These are phyloP conservation scores for Nyctalus aviator DNA, from an alignment of 2,797 vertebrate species.

Conservation along the genomic window DNA sequence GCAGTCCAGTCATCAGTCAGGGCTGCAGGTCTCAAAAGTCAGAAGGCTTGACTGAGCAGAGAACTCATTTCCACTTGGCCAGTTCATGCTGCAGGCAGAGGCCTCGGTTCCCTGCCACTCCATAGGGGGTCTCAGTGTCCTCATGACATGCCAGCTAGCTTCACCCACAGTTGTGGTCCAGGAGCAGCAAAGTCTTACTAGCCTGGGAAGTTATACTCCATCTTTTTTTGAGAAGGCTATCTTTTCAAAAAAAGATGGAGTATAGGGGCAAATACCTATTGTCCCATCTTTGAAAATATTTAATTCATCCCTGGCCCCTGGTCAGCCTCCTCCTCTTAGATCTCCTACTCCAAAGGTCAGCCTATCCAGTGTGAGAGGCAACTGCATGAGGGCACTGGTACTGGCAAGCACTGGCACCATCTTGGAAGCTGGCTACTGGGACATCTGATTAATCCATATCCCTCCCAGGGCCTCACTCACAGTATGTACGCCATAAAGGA, in stretches of 20 bases:
- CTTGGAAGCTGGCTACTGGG: not conserved
- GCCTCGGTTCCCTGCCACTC: not conserved
- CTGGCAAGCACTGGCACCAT: not conserved
- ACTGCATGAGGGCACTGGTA: no score
- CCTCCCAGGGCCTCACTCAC: not conserved
- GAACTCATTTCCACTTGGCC: not conserved
- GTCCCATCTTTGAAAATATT: no score
- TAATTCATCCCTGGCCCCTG: no score
- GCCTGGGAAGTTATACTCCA: not conserved
- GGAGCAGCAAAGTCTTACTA: not conserved
- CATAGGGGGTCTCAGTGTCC: not conserved
- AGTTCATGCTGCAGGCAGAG: not conserved
- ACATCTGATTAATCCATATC: not conserved
- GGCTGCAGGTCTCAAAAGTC: no score
- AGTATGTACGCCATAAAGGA: not conserved
- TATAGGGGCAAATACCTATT: no score
- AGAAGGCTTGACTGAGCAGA: not conserved
- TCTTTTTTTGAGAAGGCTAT: not conserved
- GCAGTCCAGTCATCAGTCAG: not conserved
- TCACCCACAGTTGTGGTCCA: not conserved
- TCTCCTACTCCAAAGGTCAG: not conserved
- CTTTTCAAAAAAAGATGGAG: no score
- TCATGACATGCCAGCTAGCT: not conserved
- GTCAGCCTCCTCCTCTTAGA: no score
- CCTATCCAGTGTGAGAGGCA: not conserved